These are phyloP conservation scores for Poeciliopsis occidentalis DNA, from an alignment of 2,113 vertebrate genomes.

Conservation along the genomic window DNA sequence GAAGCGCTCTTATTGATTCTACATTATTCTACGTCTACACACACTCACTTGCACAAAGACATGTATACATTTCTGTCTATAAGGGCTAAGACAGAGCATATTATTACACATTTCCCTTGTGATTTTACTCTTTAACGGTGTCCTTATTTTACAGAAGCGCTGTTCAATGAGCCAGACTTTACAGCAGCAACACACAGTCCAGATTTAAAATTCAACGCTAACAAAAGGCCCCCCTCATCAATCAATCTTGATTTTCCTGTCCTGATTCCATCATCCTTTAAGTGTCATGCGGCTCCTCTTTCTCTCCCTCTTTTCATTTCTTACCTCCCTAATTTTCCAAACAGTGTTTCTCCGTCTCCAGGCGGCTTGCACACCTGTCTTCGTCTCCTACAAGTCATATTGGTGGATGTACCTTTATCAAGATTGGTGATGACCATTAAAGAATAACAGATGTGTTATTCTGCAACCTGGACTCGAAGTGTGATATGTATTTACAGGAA, in stretches of 20 bases:
- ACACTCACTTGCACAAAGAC: slow-evolving; percentile 1
- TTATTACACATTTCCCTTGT: slow-evolving; percentile 54
- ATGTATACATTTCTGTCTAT: slow-evolving; percentile 23
- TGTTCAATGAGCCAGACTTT: slow-evolving; percentile 57
- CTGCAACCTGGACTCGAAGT: slow-evolving; percentile 12
- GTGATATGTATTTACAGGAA: slow-evolving; percentile 7
- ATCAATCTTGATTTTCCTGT: slow-evolving; percentile 35
- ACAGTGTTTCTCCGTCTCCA: slow-evolving; percentile 21
- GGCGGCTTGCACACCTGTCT: slow-evolving; percentile 36
- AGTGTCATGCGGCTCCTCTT: slow-evolving; percentile 16
- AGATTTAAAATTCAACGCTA: slow-evolving; percentile 37
- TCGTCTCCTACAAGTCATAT: slow-evolving; percentile 30
- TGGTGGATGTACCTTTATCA: slow-evolving; percentile 25
- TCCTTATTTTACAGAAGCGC: slow-evolving; percentile 49
- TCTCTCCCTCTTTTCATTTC: slow-evolving; percentile 4
- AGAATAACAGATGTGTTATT: slow-evolving; percentile 37
- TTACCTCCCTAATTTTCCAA: slow-evolving; percentile 25
- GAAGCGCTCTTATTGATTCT: slow-evolving; percentile 35
- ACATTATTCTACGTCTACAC: slow-evolving; percentile 5
- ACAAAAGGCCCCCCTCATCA: slow-evolving; percentile 54
- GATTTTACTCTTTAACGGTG: slow-evolving; percentile 62
- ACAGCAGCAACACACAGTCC: slow-evolving; percentile 33
- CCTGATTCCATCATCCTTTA: slow-evolving; percentile 40
- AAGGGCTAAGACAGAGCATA: slow-evolving; percentile 13
- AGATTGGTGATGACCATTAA: slow-evolving; percentile 38